Evolutionary conservation across 2,113 vertebrate genomes (phyloP).

Genomic region (Petroica traversi): DNA sequence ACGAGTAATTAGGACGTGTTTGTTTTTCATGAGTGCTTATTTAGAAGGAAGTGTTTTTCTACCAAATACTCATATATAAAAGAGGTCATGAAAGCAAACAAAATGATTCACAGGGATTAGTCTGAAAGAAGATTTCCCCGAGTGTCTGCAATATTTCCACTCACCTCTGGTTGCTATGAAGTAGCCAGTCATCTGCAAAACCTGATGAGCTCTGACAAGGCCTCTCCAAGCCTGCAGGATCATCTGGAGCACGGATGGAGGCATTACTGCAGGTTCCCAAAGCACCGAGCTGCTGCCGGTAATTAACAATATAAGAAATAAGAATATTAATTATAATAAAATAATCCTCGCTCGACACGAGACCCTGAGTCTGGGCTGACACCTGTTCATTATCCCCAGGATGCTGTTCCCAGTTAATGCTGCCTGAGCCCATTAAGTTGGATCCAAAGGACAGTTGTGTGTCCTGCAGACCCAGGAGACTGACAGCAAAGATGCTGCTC

Average conservation of each 20-base stretch:
- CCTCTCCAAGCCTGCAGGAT: neutral
- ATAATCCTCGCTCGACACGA: neutral
- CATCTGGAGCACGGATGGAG: neutral
- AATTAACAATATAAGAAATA: slow-evolving; percentile 43
- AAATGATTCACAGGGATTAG: neutral
- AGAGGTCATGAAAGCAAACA: neutral
- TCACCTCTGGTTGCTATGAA: neutral
- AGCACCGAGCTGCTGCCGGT: slow-evolving; percentile 4
- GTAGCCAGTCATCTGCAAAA: neutral
- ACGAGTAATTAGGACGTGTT: neutral
- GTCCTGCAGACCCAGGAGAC: neutral
- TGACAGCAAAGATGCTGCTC: neutral
- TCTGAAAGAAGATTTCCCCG: slow-evolving; percentile 3
- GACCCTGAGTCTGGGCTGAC: slow-evolving; percentile 25
- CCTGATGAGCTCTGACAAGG: slow-evolving; percentile 10
- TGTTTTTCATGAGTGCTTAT: neutral
- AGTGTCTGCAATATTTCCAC: neutral
- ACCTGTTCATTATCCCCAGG: slow-evolving; percentile 26
- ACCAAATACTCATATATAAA: slow-evolving; percentile 1
- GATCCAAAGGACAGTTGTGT: neutral
- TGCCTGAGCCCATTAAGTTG: slow-evolving; percentile 17
- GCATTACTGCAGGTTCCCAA: neutral
- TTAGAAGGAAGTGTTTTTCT: neutral
- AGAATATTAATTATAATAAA: slow-evolving; percentile 61
- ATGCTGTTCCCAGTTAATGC: neutral